Percentiles rank a stretch among this genome's conserved stretches.
Evolutionary conservation across 2,888 invertebrate genomes (phyloP).

Genomic region (Cybosia mesomella): DNA sequence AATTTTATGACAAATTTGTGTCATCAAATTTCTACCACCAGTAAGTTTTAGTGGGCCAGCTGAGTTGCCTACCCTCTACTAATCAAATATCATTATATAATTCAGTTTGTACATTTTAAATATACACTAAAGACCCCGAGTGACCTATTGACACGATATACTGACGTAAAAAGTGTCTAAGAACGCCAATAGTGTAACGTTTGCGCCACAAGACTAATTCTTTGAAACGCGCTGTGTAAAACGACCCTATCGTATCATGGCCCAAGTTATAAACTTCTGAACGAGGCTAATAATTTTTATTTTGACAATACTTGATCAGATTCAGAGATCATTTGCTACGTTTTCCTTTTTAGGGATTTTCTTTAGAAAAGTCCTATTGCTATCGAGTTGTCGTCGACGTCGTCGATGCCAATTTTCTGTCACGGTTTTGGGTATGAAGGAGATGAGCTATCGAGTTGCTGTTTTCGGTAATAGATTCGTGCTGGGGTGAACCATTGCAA

Average conservation of each 20-base stretch:
- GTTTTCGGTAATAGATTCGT: too few relatives aligned
- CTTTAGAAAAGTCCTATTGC: too few relatives aligned
- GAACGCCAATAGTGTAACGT: constrained; percentile 26
- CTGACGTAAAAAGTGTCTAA: constrained; percentile 28
- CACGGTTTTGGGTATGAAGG: too few relatives aligned
- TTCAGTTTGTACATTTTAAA: not conserved
- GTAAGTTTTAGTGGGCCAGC: too few relatives aligned
- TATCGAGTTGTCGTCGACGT: too few relatives aligned
- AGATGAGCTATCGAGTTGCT: too few relatives aligned
- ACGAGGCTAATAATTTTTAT: not conserved
- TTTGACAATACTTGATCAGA: not conserved
- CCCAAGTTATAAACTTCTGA: constrained; percentile 27
- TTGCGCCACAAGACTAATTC: constrained; percentile 45
- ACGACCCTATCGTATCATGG: constrained; percentile 17
- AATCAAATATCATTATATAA: not conserved
- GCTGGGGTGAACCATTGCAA: too few relatives aligned
- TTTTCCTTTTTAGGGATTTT: too few relatives aligned
- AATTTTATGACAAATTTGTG: too few relatives aligned
- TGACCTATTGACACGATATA: constrained; percentile 32
- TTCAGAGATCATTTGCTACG: not conserved
- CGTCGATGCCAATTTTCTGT: too few relatives aligned
- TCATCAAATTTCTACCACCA: too few relatives aligned
- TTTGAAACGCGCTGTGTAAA: constrained; percentile 30
- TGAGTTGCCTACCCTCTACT: too few relatives aligned
- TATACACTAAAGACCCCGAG: constrained; percentile 25